Evolutionary conservation across 2,888 invertebrate genomes (phyloP), one percentile per base, ranked within the genome.

Genomic region (Schizotus pectinicornis): DNA sequence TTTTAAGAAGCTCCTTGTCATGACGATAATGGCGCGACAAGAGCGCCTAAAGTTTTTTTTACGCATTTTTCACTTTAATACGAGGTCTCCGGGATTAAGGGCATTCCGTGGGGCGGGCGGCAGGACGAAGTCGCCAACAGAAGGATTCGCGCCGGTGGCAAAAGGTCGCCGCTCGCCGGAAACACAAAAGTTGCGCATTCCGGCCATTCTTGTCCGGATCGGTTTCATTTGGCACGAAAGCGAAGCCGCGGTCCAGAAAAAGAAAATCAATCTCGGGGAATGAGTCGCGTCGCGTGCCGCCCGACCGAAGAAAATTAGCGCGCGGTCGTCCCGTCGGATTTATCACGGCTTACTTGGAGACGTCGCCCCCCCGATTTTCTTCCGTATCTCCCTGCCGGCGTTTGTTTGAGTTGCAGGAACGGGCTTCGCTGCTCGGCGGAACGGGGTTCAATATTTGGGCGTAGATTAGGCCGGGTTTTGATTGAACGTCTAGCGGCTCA

Each of bases 131-230:
- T 22, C 22, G 22, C 2, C 22, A 22, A 22, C 22, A 22, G 22
- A 22, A 22, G 22, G 22, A 22, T 22, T 22, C 22, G 22, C 5
- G 22, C 5, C 22, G 3, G 22, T 22, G 22, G 22, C 22, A 32
- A 56, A 56, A 56, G 56, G 56, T 56, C 51, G 50, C n/a, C 51
- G 56, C 51, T 46, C 45, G 35, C 36, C 9, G 36, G 50, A 45
- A 56, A 51, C 32, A 56, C 50, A 56, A 56, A 50, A 56, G 50
- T 56, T 56, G 51, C 45, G 43, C 56, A 56, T 56, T 56, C 56
- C 56, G 37, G 11, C 22, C 49, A 41, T 56, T 56, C 56, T 56
- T 51, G 36, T 49, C 49, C 45, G 45, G 45, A 56, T 56, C 50
- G 56, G 43, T 56, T 56, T 56, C 49, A 42, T 33, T 54, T 47